Evolutionary conservation across 1,140 invertebrate species (phyloP).

Genomic region (Wiebesia pumilae): DNA sequence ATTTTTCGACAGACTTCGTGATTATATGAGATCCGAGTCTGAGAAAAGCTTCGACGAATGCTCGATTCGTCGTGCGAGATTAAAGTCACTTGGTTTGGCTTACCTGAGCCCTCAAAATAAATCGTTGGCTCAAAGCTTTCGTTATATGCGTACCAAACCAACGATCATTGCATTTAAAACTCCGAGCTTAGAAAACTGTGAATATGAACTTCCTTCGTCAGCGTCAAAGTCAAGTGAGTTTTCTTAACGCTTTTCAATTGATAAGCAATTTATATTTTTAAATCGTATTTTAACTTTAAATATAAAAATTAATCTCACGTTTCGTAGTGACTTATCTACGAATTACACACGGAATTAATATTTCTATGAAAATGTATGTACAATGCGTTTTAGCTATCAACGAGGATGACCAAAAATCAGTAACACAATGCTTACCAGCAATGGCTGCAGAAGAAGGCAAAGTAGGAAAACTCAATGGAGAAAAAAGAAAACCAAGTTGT

Average conservation of each 20-base stretch:
- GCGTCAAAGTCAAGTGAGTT: constrained; percentile 75
- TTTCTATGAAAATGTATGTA: constrained; percentile 2
- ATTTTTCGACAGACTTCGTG: constrained; percentile 76
- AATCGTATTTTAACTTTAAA: constrained; percentile 4
- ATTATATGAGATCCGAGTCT: constrained; percentile 85
- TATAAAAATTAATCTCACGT: not conserved
- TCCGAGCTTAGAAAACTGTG: constrained; percentile 82
- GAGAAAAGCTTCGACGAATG: constrained; percentile 84
- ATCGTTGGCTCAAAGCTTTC: constrained; percentile 85
- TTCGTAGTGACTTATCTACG: not conserved
- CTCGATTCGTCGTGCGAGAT: constrained; percentile 78
- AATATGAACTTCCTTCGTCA: constrained; percentile 76
- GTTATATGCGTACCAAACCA: constrained; percentile 90
- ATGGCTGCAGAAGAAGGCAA: constrained; percentile 76
- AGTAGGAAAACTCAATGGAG: constrained; percentile 56
- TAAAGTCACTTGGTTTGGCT: constrained; percentile 81
- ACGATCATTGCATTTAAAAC: constrained; percentile 90
- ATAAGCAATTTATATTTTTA: not conserved
- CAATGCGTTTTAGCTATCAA: not conserved
- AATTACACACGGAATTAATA: not conserved
- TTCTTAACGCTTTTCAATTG: not conserved
- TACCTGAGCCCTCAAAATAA: constrained; percentile 86
- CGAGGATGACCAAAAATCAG: constrained; percentile 20
- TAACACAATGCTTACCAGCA: constrained; percentile 35
- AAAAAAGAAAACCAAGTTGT: constrained; percentile 59